Percentiles rank a stretch among this genome's conserved stretches.
These are phyloP conservation scores for Heliconius melpomene DNA, from an alignment of 1,140 invertebrate species.

Conservation along the genomic window DNA sequence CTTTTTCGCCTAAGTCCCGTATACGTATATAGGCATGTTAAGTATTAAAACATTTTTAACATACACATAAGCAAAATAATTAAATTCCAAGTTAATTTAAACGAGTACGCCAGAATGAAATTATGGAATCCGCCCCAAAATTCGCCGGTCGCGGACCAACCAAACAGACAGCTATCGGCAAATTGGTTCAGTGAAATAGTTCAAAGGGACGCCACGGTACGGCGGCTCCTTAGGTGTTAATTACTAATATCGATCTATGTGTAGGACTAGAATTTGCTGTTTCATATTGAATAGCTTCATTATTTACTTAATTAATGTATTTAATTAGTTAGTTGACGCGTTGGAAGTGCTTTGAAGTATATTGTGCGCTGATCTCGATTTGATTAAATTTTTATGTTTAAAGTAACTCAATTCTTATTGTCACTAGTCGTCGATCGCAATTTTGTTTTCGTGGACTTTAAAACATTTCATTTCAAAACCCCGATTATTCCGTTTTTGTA, in stretches of 20 bases:
- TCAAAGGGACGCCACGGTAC: conserved; percentile 29
- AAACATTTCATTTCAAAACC: too few species aligned
- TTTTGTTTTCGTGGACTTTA: too few species aligned
- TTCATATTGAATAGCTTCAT: not conserved
- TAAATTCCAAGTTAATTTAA: conserved; percentile 2
- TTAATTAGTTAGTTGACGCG: too few species aligned
- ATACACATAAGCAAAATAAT: not conserved
- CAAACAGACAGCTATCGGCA: conserved; percentile 6
- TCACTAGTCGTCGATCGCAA: too few species aligned
- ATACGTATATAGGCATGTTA: too few species aligned
- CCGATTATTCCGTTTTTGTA: too few species aligned
- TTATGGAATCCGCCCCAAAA: conserved; percentile 10
- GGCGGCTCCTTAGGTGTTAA: conserved; percentile 25
- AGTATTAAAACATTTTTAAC: not conserved
- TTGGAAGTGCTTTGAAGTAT: too few species aligned
- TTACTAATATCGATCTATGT: conserved; percentile 15
- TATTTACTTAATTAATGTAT: not conserved
- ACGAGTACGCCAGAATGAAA: not conserved
- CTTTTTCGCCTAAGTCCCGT: too few species aligned
- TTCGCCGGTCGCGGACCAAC: not conserved
- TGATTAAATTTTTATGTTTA: too few species aligned
- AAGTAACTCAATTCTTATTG: too few species aligned
- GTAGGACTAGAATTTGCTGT: not conserved
- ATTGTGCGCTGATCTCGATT: too few species aligned
- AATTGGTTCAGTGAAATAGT: conserved; percentile 21